Evolutionary conservation across 2,888 invertebrate species (phyloP), one percentile per base, ranked within the genome.

Genomic region (Acanthoscelides obtectus): DNA sequence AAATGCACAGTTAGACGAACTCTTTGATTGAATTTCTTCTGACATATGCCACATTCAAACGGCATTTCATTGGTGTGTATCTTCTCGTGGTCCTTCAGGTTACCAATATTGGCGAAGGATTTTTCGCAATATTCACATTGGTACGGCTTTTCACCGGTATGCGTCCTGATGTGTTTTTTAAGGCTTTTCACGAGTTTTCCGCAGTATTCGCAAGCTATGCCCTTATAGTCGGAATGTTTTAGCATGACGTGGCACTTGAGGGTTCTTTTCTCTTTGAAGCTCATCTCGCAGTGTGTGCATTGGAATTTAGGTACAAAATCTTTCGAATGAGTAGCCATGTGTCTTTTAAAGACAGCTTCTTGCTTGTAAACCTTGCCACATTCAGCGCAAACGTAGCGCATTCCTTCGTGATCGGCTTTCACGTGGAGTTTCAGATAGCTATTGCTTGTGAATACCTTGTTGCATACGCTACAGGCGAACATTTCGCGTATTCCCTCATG

Each of bases 1-100:
- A 12, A 12, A 45, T 45, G 45, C 17, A 45, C 17, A 45, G 5
- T 45, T 12, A 45, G 17, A 6, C 12, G 1, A 4, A 1, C 1
- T 12, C 17, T 45, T 12, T 45, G 45, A n/a, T 70, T 70, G 22
- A 74, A 74, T 22, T 66, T 66, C 22, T 70, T 69, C 22, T 66
- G 27, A 64, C 68, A 68, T 25, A 68, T 12, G 0, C n/a, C 22
- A 22, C 68, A 68, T 19, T n/a, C 19, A 22, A 27, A 68, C 27
- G 20, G 19, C 45, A 12, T 63, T 20, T 45, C 45, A 5, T 68
- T 65, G 0, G 68, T 70, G 20, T 65, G 66, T 0, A 69, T 45
- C n/a, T 67, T 69, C 5, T 25, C 66, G 45, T 70, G 68, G 66
- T 72, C 45, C 45, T 12, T 12, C 45, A 45, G 17, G 12, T 12